Evolutionary conservation across 2,888 invertebrate species (phyloP).

Genomic region (Brenthis ino): DNA sequence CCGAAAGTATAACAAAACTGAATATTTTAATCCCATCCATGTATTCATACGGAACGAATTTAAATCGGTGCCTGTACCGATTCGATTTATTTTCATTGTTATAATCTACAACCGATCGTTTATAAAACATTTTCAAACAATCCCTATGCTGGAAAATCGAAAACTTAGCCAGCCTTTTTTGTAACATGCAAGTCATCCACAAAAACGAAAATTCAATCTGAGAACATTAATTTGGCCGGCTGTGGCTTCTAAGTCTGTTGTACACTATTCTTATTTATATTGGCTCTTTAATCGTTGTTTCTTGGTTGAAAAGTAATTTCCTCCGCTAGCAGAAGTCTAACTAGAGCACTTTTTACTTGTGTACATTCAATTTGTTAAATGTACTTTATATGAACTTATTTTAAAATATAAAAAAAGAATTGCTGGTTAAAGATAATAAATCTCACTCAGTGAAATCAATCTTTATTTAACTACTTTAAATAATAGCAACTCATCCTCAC

Average conservation of each 20-base stretch:
- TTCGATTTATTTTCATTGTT: constrained; percentile 5
- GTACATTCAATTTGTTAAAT: too few species aligned
- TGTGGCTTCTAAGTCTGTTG: constrained; percentile 29
- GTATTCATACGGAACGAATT: neutral
- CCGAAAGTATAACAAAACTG: neutral
- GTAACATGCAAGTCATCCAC: constrained; percentile 38
- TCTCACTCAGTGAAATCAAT: too few species aligned
- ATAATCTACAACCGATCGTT: constrained; percentile 7
- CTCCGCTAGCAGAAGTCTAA: neutral
- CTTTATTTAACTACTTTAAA: too few species aligned
- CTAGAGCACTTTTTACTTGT: too few species aligned
- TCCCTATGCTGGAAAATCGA: constrained; percentile 24
- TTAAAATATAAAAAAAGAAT: too few species aligned
- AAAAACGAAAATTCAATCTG: constrained; percentile 40
- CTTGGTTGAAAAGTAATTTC: constrained; percentile 6
- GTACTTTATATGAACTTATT: too few species aligned
- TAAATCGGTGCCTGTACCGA: neutral
- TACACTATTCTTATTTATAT: constrained; percentile 6
- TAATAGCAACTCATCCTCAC: too few species aligned
- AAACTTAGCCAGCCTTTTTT: constrained; percentile 32
- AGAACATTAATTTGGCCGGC: constrained; percentile 36
- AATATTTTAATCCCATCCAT: neutral
- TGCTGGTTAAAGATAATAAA: too few species aligned
- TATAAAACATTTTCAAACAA: constrained; percentile 14
- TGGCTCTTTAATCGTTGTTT: neutral